Evolutionary conservation across 2,113 vertebrate species (phyloP).

Genomic region (Echinops telfairi): DNA sequence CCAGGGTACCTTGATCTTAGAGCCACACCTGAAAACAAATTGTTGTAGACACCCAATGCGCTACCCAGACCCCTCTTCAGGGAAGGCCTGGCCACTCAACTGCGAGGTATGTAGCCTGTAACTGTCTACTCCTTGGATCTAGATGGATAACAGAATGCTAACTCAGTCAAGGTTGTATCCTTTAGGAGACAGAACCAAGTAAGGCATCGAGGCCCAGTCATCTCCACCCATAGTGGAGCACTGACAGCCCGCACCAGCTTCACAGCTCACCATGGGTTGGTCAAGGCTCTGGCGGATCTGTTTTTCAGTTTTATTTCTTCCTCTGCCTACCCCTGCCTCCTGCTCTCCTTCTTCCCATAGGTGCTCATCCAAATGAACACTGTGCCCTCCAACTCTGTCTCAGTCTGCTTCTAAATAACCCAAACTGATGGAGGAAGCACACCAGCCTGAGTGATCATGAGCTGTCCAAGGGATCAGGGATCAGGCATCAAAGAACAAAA

Average conservation of each 20-base stretch:
- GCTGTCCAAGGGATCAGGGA: too few relatives aligned
- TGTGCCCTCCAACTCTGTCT: neutral
- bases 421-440: neutral
- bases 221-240: neutral
- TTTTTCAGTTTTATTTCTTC: too few relatives aligned
- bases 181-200: rapidly evolving
- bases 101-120: neutral
- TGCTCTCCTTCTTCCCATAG: neutral
- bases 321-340: too few relatives aligned
- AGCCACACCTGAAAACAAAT: neutral
- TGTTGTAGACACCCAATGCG: neutral
- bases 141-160: neutral
- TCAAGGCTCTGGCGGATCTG: neutral
- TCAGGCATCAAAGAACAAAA: too few relatives aligned
- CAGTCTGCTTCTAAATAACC: neutral
- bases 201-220: neutral
- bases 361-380: neutral
- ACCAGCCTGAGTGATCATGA: too few relatives aligned
- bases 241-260: neutral
- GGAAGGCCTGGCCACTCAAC: neutral
- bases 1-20: neutral
- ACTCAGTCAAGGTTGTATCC: rapidly evolving
- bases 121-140: neutral
- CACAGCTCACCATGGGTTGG: neutral
- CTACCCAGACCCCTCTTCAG: neutral